phyloP scores from a whole-genome alignment of 2,888 invertebrate species.

The Lamellibrachia columna region DNA sequence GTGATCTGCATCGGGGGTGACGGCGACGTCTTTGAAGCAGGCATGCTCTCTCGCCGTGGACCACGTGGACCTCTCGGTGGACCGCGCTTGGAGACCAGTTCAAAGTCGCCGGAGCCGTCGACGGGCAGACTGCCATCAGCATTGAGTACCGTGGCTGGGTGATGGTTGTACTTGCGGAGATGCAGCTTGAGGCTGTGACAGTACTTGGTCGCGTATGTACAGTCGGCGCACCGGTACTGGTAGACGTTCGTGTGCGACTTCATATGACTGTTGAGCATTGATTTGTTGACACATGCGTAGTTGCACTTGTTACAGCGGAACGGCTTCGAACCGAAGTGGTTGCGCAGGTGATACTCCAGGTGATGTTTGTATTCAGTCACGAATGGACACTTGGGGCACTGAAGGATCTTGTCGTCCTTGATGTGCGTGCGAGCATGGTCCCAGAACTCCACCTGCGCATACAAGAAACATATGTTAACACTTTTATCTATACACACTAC shows the following conservation, averaged over 20 bases:
- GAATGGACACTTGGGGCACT: constrained; percentile 92
- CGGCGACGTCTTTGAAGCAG: not conserved
- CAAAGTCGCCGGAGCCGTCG: constrained; percentile 56
- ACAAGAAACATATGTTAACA: no score
- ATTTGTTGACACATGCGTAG: constrained; percentile 69
- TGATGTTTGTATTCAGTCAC: constrained; percentile 99
- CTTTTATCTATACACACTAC: no score
- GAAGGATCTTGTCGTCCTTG: constrained; percentile 88
- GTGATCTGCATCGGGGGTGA: constrained; percentile 17
- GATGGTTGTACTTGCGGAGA: constrained; percentile 89
- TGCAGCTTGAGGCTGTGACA: constrained; percentile 97
- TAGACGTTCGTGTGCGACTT: constrained; percentile 90
- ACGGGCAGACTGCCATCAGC: constrained; percentile 63
- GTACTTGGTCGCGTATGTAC: constrained; percentile 96
- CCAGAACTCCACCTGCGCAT: constrained; percentile 82
- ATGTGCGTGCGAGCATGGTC: constrained; percentile 89
- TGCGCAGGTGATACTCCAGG: constrained; percentile 90
- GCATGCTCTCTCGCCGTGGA: constrained; percentile 30
- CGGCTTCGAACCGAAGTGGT: constrained; percentile 94
- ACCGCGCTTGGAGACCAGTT: constrained; percentile 59
- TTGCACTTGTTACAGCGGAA: constrained; percentile 89
- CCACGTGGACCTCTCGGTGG: constrained; percentile 61
- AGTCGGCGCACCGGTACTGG: constrained; percentile 91
- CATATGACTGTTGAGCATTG: constrained; percentile 97
- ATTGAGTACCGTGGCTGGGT: constrained; percentile 81